These are phyloP conservation scores for Scomberomorus guttatus DNA, from an alignment of 2,797 vertebrate genomes.

Conservation along the genomic window DNA sequence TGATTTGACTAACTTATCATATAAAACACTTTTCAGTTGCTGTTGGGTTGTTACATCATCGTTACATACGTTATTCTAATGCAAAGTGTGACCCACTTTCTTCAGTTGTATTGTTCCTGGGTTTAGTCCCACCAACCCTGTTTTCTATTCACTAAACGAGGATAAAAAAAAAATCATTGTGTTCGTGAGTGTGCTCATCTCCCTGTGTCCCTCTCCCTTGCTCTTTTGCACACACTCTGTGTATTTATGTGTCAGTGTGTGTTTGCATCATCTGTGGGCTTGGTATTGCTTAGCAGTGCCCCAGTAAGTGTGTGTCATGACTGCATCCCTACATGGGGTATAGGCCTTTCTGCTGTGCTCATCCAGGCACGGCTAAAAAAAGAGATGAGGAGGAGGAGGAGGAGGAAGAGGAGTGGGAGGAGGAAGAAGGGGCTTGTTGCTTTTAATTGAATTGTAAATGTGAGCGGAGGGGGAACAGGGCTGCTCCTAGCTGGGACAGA, in stretches of 20 bases:
- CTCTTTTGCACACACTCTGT: conserved; percentile 60
- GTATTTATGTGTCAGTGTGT: conserved; percentile 74
- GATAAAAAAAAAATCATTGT: conserved; percentile 57
- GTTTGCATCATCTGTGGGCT: conserved; percentile 71
- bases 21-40: conserved; percentile 21
- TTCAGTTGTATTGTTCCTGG: conserved; percentile 74
- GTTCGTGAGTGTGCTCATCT: conserved; percentile 61
- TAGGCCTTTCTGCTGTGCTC: conserved; percentile 77
- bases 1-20: conserved; percentile 36
- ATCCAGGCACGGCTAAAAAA: conserved; percentile 69
- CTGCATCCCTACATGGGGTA: conserved; percentile 74
- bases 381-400: conserved; percentile 38
- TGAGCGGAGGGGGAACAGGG: conserved; percentile 77
- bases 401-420: conserved; percentile 52
- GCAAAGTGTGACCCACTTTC: conserved; percentile 84
- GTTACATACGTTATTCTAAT: conserved; percentile 80
- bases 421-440: conserved; percentile 81
- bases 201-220: conserved; percentile 48
- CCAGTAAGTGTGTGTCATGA: conserved; percentile 78
- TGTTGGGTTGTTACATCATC: conserved; percentile 73
- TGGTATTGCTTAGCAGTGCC: conserved; percentile 50
- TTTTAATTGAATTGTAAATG: conserved; percentile 91
- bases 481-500: conserved; percentile 83
- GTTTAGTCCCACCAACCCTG: conserved; percentile 71
- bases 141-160: conserved; percentile 74